These are phyloP conservation scores for Bombyx mandarina DNA, from an alignment of 1,140 invertebrate species.

Conservation along the genomic window DNA sequence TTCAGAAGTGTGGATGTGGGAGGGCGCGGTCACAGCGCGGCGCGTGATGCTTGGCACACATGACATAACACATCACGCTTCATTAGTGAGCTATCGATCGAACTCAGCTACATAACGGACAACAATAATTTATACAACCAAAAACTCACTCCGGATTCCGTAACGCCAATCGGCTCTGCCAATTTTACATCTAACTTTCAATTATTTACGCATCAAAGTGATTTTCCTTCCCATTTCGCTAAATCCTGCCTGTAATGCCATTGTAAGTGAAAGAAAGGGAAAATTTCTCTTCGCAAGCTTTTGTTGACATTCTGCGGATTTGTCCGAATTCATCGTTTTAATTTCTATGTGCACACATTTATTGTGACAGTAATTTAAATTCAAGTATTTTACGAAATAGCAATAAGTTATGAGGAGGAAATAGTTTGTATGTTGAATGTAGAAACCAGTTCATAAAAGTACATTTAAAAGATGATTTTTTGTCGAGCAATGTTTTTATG, in stretches of 20 bases:
- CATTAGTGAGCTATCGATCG: constrained; percentile 32
- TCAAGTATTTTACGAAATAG: no score
- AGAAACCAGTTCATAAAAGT: no score
- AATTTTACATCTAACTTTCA: constrained; percentile 28
- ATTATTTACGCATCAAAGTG: constrained; percentile 34
- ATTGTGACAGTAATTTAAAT: no score
- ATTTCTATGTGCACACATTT: background rate
- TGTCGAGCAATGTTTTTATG: no score
- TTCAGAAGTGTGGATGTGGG: background rate
- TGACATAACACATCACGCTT: constrained; percentile 22
- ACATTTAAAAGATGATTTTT: no score
- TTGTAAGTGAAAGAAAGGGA: constrained; percentile 21
- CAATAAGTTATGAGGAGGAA: no score
- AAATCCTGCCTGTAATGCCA: constrained; percentile 26
- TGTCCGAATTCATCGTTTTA: background rate
- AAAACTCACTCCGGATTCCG: constrained; percentile 10
- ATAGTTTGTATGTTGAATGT: no score
- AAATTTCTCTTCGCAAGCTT: constrained; percentile 11
- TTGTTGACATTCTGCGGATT: constrained; percentile 2
- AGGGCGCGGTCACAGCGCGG: background rate
- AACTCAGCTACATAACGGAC: background rate
- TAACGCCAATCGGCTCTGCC: constrained; percentile 17
- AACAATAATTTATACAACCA: background rate
- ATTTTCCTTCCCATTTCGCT: constrained; percentile 28
- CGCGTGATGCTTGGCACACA: constrained; percentile 15